Percentiles rank a stretch among this genome's conserved stretches.
phyloP scores from a whole-genome alignment of 92 coral and sea anemone genomes.

The Epizoanthus scotinus region DNA sequence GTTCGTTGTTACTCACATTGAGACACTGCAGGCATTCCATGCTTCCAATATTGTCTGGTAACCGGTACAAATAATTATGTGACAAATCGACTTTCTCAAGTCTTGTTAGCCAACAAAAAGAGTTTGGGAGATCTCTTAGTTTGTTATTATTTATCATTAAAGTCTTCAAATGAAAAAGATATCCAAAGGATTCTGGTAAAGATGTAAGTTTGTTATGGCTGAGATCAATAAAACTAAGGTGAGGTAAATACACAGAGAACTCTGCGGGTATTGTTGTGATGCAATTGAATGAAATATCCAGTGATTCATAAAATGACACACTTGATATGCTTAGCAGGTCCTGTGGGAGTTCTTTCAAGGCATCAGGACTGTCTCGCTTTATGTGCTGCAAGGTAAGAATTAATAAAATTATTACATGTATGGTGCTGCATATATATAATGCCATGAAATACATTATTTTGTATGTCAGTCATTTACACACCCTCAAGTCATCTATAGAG shows the following conservation, averaged over 20 bases:
- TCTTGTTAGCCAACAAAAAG: slow-evolving; percentile 77
- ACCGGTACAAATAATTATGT: slow-evolving; percentile 68
- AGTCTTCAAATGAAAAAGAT: slow-evolving; percentile 81
- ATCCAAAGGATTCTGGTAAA: slow-evolving; percentile 94
- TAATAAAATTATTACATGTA: not conserved
- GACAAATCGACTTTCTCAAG: slow-evolving; percentile 88
- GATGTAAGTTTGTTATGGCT: slow-evolving; percentile 75
- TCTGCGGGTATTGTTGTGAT: slow-evolving; percentile 79
- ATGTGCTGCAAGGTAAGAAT: slow-evolving; percentile 55
- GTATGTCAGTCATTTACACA: too few species aligned
- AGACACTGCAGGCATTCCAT: slow-evolving; percentile 75
- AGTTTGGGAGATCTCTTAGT: slow-evolving; percentile 75
- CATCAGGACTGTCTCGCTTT: slow-evolving; percentile 63
- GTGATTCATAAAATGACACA: slow-evolving; percentile 88
- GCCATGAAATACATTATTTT: too few species aligned
- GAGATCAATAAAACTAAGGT: slow-evolving; percentile 76
- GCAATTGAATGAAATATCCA: slow-evolving; percentile 85
- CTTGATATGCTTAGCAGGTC: slow-evolving; percentile 63
- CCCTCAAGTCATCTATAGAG: too few species aligned
- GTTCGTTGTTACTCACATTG: slow-evolving; percentile 84
- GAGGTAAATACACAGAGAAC: slow-evolving; percentile 89
- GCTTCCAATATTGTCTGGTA: slow-evolving; percentile 77
- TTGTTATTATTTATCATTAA: slow-evolving; percentile 81
- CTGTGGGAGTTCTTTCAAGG: slow-evolving; percentile 71
- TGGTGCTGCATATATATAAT: too few species aligned